Base-by-base conservation (phyloP, 2,888 invertebrate genomes). In the Mylabris sibirica region DNA sequence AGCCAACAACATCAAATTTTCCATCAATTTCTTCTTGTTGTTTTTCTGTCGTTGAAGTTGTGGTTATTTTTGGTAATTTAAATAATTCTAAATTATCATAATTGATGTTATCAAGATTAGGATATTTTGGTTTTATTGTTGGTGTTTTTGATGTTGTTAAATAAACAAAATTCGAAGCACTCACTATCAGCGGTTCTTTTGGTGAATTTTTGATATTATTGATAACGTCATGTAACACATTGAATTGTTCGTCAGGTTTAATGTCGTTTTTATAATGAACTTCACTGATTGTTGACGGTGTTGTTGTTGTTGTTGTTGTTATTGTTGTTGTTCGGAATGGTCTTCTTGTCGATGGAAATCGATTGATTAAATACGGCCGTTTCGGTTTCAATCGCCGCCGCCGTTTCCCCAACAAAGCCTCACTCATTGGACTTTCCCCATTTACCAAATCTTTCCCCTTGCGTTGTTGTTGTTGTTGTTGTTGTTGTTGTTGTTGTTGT, bases 211-310 rank as follows among this genome's bases (percentile, higher is more conserved):
- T 84, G 38, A 88, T 87, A 73, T 87, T 88, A 64, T 86, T 82
- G 63, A 88, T 80, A 53, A 88, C 80, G 76, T 88, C 88, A n/a
- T 82, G 80, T 67, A 87, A 87, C 0, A 88, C 83, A 72, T 82
- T 83, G 30, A 84, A 77, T 72, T 88, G 86, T 67, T 85, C 85
- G 67, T 79, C 82, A 1, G 84, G 82, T 71, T 83, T 83, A 17
- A 84, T 84, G 59, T 84, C 82, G 34, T 85, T 81, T 71, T 85
- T 85, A 67, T 85, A 84, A 66, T 80, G 81, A 6, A 83, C 83
- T 70, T 84, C 83, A 68, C 84, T 84, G 4, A 22, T 53, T 12
- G 22, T 53, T 1, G 53, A 1, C 12, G 22, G 9, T 11, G 22
- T 22, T 53, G 53, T 34, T 71, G 63, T 2, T 66, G 44, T 20